Conservation (phyloP, 2,888 invertebrate genomes). For the Nematopogon swammerdamellus region DNA sequence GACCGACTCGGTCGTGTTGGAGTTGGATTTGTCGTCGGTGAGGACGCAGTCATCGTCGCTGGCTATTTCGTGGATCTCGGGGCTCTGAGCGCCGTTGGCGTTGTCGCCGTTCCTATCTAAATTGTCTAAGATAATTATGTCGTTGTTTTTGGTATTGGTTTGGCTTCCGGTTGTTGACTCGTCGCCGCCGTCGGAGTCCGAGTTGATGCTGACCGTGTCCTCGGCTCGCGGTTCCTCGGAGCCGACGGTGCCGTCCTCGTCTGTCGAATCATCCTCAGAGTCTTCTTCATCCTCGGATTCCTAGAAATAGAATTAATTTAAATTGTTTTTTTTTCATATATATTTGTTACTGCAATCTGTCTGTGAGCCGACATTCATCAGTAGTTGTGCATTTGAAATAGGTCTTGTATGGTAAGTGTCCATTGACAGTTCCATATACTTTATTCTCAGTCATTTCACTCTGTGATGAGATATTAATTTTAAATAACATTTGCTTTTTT, state of each 20-base stretch:
- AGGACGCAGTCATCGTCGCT: conserved; percentile 39
- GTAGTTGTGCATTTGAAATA: too few relatives aligned
- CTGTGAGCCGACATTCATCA: too few relatives aligned
- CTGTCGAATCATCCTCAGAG: conserved; percentile 24
- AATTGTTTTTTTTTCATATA: background rate
- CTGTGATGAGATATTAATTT: too few relatives aligned
- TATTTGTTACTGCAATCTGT: too few relatives aligned
- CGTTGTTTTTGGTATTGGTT: conserved; percentile 25
- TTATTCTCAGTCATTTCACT: too few relatives aligned
- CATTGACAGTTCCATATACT: too few relatives aligned
- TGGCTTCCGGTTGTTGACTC: conserved; percentile 23
- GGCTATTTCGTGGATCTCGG: conserved; percentile 37
- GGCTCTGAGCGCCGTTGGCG: conserved; percentile 19
- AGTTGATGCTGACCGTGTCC: conserved; percentile 38
- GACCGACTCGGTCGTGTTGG: conserved; percentile 12
- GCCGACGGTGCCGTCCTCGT: conserved; percentile 20
- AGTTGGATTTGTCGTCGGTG: conserved; percentile 40
- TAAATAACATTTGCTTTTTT: conserved; percentile 12
- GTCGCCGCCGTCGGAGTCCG: conserved; percentile 29
- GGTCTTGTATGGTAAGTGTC: too few relatives aligned
- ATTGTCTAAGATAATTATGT: conserved; percentile 25
- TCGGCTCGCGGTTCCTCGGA: conserved; percentile 21
- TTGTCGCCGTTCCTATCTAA: conserved; percentile 25
- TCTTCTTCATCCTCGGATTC: conserved; percentile 22
- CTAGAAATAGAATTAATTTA: conserved; percentile 14